These are phyloP conservation scores for Lanistes nyassanus DNA, from an alignment of 1,140 invertebrate species.

Conservation along the genomic window DNA sequence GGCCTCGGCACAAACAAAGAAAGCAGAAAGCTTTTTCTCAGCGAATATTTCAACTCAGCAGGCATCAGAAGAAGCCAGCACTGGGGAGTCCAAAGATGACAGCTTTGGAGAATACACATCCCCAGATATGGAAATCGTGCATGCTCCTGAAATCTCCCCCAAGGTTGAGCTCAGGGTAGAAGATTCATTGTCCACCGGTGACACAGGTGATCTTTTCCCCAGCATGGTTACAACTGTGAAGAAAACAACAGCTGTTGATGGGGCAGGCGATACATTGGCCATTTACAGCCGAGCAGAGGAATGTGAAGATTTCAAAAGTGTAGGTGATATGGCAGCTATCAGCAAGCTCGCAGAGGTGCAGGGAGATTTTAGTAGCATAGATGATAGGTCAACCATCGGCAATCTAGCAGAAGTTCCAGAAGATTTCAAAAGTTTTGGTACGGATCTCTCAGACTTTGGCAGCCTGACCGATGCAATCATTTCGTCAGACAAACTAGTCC, in stretches of 20 bases:
- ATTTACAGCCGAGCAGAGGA: too few species aligned
- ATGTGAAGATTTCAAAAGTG: too few species aligned
- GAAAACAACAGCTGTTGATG: not conserved
- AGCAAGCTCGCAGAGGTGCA: too few species aligned
- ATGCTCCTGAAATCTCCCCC: not conserved
- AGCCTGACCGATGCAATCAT: too few species aligned
- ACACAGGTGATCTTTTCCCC: not conserved
- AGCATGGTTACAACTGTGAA: not conserved
- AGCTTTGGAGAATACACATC: constrained; percentile 8
- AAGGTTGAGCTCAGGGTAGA: not conserved
- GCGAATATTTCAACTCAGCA: not conserved
- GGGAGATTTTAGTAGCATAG: too few species aligned
- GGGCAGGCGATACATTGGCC: not conserved
- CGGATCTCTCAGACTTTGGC: too few species aligned
- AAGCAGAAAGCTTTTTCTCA: not conserved
- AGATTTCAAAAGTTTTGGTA: too few species aligned
- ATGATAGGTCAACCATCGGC: too few species aligned
- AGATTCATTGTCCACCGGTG: not conserved
- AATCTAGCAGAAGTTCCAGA: too few species aligned
- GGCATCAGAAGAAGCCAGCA: not conserved
- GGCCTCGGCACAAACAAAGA: not conserved
- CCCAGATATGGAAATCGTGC: not conserved
- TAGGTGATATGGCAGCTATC: too few species aligned
- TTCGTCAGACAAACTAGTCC: too few species aligned
- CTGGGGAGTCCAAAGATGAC: not conserved